Conservation (phyloP, 1,140 invertebrate genomes). For the Hermetia illucens region DNA sequence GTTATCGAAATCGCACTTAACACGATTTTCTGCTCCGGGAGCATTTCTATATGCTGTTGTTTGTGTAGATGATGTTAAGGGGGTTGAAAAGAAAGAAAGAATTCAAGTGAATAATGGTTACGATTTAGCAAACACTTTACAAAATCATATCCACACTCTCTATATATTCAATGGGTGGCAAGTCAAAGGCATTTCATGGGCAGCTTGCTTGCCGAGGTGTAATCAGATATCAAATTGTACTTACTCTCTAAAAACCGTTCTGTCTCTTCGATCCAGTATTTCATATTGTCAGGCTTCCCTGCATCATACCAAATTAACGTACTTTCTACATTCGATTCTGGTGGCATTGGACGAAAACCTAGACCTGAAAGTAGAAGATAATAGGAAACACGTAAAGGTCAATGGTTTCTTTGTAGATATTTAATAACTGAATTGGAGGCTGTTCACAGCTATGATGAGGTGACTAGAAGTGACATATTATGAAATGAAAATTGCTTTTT, state of each 20-base stretch:
- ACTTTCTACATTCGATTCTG: constrained; percentile 74
- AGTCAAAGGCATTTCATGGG: too few relatives aligned
- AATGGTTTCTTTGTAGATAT: too few relatives aligned
- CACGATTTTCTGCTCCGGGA: constrained; percentile 14
- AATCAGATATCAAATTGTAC: neutral
- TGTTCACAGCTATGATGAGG: too few relatives aligned
- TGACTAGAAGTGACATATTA: too few relatives aligned
- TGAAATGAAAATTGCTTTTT: too few relatives aligned
- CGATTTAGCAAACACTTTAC: too few relatives aligned
- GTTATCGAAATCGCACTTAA: constrained; percentile 23
- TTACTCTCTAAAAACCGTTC: constrained; percentile 57
- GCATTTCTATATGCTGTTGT: too few relatives aligned
- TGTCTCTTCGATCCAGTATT: constrained; percentile 63
- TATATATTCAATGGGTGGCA: too few relatives aligned
- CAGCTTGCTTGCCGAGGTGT: too few relatives aligned
- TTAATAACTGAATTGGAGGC: too few relatives aligned
- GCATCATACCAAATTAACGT: constrained; percentile 87
- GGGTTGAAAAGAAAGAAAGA: constrained; percentile 9
- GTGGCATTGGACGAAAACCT: constrained; percentile 86
- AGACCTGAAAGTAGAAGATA: constrained; percentile 43
- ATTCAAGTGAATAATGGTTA: constrained; percentile 1
- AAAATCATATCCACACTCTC: too few relatives aligned
- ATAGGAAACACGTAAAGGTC: neutral
- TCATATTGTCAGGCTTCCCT: constrained; percentile 59
- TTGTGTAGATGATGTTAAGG: constrained; percentile 26